Evolutionary conservation across 1,140 invertebrate genomes (phyloP).

Genomic region (Metopolophium dirhodum): DNA sequence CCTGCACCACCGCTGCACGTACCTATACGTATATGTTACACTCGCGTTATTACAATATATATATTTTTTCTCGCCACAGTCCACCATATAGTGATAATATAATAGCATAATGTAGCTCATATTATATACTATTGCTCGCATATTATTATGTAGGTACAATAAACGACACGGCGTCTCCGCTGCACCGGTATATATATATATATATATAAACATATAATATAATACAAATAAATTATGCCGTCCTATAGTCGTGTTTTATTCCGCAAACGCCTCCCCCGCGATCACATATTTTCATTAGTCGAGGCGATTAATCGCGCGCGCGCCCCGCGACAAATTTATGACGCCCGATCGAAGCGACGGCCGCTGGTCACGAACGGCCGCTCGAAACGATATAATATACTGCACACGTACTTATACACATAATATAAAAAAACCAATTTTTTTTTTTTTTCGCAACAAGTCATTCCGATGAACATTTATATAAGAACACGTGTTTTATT

Average conservation of each 20-base stretch:
- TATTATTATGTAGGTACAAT: too few relatives aligned
- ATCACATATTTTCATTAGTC: not conserved
- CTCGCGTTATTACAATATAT: not conserved
- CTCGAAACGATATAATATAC: constrained; percentile 4
- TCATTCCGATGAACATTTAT: not conserved
- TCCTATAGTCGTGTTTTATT: not conserved
- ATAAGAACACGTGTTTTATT: not conserved
- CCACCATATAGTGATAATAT: too few relatives aligned
- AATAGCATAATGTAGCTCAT: too few relatives aligned
- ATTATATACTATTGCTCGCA: too few relatives aligned
- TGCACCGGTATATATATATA: not conserved
- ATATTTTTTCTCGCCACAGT: not conserved
- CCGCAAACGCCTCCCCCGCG: not conserved
- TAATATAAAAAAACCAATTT: not conserved
- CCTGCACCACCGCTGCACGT: not conserved
- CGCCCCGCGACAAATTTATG: constrained; percentile 14
- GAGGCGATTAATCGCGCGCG: not conserved
- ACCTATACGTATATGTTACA: not conserved
- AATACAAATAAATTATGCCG: not conserved
- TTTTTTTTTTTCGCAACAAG: not conserved
- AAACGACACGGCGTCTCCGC: not conserved
- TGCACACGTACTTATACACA: not conserved
- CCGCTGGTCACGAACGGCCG: not conserved
- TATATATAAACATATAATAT: too few relatives aligned
- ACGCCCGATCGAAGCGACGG: not conserved